Evolutionary conservation across 1,140 invertebrate species (phyloP), one percentile per base, ranked within the genome.

Genomic region (Lasioglossum baleicum): DNA sequence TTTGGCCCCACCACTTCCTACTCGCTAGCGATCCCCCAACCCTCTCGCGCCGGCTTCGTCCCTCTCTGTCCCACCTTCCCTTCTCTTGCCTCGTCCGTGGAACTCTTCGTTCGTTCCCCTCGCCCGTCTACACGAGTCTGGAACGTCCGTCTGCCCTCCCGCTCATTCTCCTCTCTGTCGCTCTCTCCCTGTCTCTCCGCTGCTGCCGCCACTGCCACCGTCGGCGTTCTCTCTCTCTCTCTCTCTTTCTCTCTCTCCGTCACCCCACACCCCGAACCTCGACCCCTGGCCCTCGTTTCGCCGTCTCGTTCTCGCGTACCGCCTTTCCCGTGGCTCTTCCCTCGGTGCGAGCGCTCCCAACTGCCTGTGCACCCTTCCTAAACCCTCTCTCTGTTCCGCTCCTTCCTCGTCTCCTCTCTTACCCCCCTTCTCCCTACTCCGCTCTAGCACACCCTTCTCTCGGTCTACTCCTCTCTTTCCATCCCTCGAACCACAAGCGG

Each of bases 1-100:
- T 88, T 86, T 89, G 80, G 86, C 89, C 89, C 90, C 90, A 88
- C 88, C 88, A 88, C 83, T 77, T 81, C 74, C 72, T 78, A 83
- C 72, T 78, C 83, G 80, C 86, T 79, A 73, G 83, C 73, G 75
- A 73, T 69, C 81, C 88, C 75, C 83, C 75, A 76, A 82, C 83
- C 86, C 82, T 79, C 58, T 79, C 69, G 75, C 44, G 10, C 44
- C 10, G 10, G 8, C 44, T 11, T 3, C 10, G 10, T 75, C 72
- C 31, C 79, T 81, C 82, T 83, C 80, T 71, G 48, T 80, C 40
- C 56, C 26, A 53, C 65, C 65, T 10, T 11, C 56, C 68, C 40
- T 68, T 73, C 64, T 42, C 64, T n/a, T 66, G 51, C 15, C 44
- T 48, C 69, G 68, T 31, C 58, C 75, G 63, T 71, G 75, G 68